Conservation (phyloP, 2,888 invertebrate species). For the Sipha maydis region DNA sequence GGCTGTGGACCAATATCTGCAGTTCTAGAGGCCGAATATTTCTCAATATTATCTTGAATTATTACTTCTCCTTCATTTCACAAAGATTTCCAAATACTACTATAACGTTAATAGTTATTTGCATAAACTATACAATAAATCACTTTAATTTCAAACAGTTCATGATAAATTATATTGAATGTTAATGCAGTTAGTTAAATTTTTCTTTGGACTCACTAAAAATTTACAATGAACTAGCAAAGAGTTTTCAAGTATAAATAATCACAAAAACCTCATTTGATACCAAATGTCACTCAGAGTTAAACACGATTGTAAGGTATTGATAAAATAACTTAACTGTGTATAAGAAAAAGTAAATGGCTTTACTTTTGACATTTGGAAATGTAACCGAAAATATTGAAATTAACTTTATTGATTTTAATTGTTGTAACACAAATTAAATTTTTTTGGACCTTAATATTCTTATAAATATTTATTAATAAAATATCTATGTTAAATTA, state of each 20-base stretch:
- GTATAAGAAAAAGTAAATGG: background rate
- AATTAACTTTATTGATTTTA: too few relatives aligned
- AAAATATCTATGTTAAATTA: too few relatives aligned
- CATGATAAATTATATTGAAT: background rate
- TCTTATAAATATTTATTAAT: too few relatives aligned
- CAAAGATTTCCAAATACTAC: background rate
- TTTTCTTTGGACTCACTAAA: background rate
- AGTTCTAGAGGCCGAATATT: background rate
- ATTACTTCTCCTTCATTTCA: slow-evolving; percentile 33
- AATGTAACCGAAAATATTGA: background rate
- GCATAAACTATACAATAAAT: background rate
- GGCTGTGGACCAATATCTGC: slow-evolving; percentile 9
- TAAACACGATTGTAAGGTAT: background rate
- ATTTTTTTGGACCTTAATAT: too few relatives aligned
- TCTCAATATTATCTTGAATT: background rate
- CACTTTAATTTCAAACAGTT: slow-evolving; percentile 17
- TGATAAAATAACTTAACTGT: background rate
- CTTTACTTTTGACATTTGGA: background rate
- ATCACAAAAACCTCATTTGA: background rate
- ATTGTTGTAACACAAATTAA: too few relatives aligned
- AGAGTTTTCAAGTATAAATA: background rate
- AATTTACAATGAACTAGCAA: background rate
- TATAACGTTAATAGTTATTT: background rate
- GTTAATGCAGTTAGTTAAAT: background rate
- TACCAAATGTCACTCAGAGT: background rate